Evolutionary conservation across 2,113 vertebrate genomes (phyloP), one percentile per base, ranked within the genome.

Genomic region (Plotosus lineatus): DNA sequence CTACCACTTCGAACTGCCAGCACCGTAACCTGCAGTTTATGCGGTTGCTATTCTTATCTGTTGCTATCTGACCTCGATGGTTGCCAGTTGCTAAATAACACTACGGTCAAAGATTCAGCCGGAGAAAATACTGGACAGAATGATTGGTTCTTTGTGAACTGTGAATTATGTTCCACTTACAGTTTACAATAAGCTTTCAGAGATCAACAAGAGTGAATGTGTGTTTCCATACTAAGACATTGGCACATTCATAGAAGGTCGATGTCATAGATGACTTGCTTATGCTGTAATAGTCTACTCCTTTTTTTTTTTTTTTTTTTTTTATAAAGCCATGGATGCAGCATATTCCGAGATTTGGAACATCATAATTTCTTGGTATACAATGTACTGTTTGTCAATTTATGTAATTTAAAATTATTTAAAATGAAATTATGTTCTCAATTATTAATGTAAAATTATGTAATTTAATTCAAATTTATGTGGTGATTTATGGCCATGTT

Each of bases 41-140:
- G 56, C 44, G 31, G 53, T 75, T 79, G 48, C 65, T 85, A 78
- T 83, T 81, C 15, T 71, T 83, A 56, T 75, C 31, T 36, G 21
- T 21, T 74, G 50, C 46, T 83, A 61, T 83, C 44, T 69, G 81
- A 81, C 44, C 48, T 42, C 44, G 36, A 46, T 78, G 46, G 23
- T 46, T 58, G 56, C 63, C 63, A 60, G 60, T 72, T 56, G 33
- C 21, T 38, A 36, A 76, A 77, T 36, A 77, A 71, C 48, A 23
- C 11, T 23, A 65, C 31, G 75, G 66, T 15, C n/a, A 77, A 80
- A 77, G 38, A 77, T 60, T 77, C 17, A 21, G 33, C 60, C 6
- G 11, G 46, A 5, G 50, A 51, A 53, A 55, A 46, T 51, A 79
- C 38, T 51, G 14, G 14, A 44, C n/a, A 65, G 48, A 21, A 21